Base-by-base conservation (phyloP, 2,113 vertebrate species). In the Platichthys stellatus region DNA sequence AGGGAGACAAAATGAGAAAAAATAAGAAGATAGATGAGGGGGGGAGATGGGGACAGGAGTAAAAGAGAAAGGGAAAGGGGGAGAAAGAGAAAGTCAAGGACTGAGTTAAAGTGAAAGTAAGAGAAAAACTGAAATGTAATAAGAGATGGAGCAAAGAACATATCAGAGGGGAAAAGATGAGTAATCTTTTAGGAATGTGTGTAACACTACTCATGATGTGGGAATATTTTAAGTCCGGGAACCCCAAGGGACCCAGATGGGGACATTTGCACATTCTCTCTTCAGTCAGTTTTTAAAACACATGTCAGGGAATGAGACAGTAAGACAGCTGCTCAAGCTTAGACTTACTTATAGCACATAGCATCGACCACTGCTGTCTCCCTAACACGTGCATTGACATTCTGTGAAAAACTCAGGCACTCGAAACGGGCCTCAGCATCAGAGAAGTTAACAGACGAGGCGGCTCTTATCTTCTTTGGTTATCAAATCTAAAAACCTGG, bases 251-350 rank as follows among this genome's bases (percentile, higher is more conserved):
- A 87, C 69, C 14, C 20, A 21, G 45, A 7, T 0, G 51, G 72
- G 70, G 45, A 86, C 76, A 84, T 81, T 74, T 68, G 31, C 61
- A 79, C 63, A 81, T 73, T 85, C 65, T 65, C 26, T 72, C 66
- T 70, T 18, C 38, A 74, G 80, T 85, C 80, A 63, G 74, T 72
- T 87, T 88, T 84, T 65, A 86, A 71, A 54, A 38, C 65, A 68
- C 56, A 35, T 57, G 78, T 69, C 57, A 68, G 54, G 14, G 60
- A 78, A 77, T 60, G 61, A 18, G 26, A 35, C n/a, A 7, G 45
- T 63, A 24, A 43, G 63, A 76, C 91, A 91, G 86, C 91, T 92
- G 88, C 70, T 64, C 38, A 20, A 61, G 63, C 47, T 60, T 58
- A 10, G 66, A 63, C 45, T 83, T 64, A 85, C 72, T 87, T 85